Evolutionary conservation across 1,140 invertebrate species (phyloP), one percentile per base, ranked within the genome.

Genomic region (Micrasema minimum): DNA sequence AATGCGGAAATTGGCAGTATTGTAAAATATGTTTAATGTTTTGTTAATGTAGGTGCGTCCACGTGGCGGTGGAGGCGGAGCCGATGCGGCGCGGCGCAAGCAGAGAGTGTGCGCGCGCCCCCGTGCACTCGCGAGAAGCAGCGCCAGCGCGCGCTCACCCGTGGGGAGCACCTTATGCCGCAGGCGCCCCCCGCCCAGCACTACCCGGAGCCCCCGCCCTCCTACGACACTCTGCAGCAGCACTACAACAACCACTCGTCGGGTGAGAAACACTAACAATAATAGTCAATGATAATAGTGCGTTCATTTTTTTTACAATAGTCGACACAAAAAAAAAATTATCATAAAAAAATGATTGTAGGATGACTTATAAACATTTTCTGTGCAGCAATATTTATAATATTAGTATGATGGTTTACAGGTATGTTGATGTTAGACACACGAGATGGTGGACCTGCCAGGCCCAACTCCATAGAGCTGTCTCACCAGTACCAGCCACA

Each of bases 121-220:
- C 91, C 93, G 77, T 96, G 94, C 72, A 96, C 94, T 0, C 87
- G 93, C 72, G 94, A 96, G 79, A 86, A 92, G 71, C 93, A 95
- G 79, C 86, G 91, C 77, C 92, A 94, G 77, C 88, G 92, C 41
- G 94, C 91, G 2, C 88, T 95, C 16, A 91, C 90, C 14, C 92
- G 93, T 76, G 94, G 94, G 31, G 93, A 96, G 79, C 93, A 93
- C 77, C 91, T 96, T 75, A 94, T 94, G 91, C 79, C 80, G 66
- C 78, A 72, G 41, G 79, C 72, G 31, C 69, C 48, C 79, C 80
- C 76, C 78, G 80, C 75, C 18, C 59, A 62, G n/a, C 78, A 70
- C 43, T 11, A 14, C 77, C 37, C 79, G 45, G 76, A 72, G 43
- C 73, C 74, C 4, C 48, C 26, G 46, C 46, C 14, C 50, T 18